Conservation (phyloP, 2,797 vertebrate genomes). For the Urosaurus nigricauda region DNA sequence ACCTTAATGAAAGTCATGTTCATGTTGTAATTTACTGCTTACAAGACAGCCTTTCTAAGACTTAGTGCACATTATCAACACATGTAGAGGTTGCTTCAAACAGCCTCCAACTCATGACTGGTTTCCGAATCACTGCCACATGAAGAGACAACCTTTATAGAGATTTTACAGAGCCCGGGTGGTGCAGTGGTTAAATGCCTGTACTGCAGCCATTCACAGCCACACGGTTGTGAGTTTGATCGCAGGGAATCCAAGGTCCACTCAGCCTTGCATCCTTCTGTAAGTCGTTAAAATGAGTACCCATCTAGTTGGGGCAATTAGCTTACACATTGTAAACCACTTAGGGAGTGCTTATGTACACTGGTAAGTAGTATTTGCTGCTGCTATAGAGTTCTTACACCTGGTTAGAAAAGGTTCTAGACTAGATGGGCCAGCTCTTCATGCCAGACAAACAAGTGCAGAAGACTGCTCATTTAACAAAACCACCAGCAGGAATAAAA, state of each 20-base stretch:
- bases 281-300: too few species aligned
- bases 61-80: background rate
- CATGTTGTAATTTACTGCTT: background rate
- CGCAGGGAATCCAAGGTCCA: too few species aligned
- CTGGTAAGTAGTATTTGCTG: too few species aligned
- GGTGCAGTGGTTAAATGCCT: too few species aligned
- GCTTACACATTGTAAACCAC: too few species aligned
- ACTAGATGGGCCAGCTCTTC: background rate
- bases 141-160: background rate
- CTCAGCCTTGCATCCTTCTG: too few species aligned
- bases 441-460: background rate
- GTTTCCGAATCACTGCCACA: background rate
- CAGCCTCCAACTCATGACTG: background rate
- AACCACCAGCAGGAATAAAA: background rate
- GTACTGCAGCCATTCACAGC: too few species aligned
- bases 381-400: background rate
- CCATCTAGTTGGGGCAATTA: too few species aligned
- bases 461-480: background rate
- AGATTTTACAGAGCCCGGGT: background rate
- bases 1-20: background rate
- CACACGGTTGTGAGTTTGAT: too few species aligned
- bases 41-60: background rate
- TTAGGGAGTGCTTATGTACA: too few species aligned
- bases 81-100: background rate
- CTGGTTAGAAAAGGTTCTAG: background rate